phyloP scores from a whole-genome alignment of 2,797 vertebrate species.

The Naso thynnoides region DNA sequence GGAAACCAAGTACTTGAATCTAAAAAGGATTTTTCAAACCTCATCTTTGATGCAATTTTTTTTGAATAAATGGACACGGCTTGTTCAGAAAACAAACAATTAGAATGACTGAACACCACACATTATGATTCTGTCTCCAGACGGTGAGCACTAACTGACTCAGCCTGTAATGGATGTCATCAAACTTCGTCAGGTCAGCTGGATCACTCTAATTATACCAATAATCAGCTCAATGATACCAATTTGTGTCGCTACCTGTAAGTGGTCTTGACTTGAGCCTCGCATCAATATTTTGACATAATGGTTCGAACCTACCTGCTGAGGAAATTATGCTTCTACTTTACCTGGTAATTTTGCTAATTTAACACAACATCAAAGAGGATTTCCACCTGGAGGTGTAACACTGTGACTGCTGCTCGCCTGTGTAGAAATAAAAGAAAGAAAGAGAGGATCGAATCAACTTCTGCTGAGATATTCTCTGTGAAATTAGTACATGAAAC shows the following conservation, averaged over 20 bases:
- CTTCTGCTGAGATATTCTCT: conserved; percentile 16
- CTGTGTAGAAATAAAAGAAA: not conserved
- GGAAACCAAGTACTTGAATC: not conserved
- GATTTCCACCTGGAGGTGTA: not conserved
- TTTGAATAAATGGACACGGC: no score
- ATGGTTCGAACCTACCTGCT: not conserved
- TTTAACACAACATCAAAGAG: not conserved
- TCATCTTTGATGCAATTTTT: not conserved
- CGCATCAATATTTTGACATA: conserved; percentile 15
- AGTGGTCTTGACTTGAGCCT: not conserved
- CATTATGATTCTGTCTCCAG: not conserved
- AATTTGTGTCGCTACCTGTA: conserved; percentile 6
- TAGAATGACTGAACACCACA: not conserved
- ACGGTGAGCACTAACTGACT: not conserved
- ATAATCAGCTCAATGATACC: not conserved
- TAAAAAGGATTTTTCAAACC: not conserved
- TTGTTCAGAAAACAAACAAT: not conserved
- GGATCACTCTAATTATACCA: not conserved
- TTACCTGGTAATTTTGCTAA: conserved; percentile 13
- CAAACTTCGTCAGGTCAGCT: not conserved
- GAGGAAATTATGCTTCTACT: conserved; percentile 17
- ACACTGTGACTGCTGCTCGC: conserved; percentile 5
- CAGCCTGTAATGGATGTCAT: not conserved
- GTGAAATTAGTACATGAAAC: conserved; percentile 26
- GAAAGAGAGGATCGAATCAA: conserved; percentile 1